A percentile compares a stretch with the other conserved stretches of the same genome.
Evolutionary conservation across 2,797 vertebrate genomes (phyloP).

Genomic region (Austrolebias charrua): DNA sequence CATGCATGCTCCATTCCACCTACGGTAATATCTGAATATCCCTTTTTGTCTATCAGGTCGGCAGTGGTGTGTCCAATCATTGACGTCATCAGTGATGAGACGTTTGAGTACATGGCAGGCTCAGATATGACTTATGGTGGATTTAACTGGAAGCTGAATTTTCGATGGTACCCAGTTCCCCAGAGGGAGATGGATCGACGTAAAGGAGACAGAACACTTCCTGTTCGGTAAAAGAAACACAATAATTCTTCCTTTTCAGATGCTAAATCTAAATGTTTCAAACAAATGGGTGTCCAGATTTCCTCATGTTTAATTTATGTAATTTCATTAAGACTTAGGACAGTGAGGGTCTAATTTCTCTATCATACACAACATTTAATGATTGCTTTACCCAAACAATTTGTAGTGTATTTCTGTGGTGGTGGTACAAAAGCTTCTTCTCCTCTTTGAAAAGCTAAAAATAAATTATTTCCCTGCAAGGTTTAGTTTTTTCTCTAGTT

Average conservation of each 20-base stretch:
- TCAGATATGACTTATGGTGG: slow-evolving; percentile 98
- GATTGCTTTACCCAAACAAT: too few species aligned
- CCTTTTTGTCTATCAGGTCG: slow-evolving; percentile 48
- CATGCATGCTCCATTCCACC: too few species aligned
- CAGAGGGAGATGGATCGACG: slow-evolving; percentile 97
- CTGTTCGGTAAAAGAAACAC: slow-evolving; percentile 81
- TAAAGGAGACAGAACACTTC: slow-evolving; percentile 94
- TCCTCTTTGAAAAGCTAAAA: slow-evolving; percentile 32
- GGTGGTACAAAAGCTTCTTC: slow-evolving; percentile 3
- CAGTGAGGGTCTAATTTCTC: too few species aligned
- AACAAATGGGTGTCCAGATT: too few species aligned
- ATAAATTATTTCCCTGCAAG: slow-evolving; percentile 41
- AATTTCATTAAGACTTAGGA: too few species aligned
- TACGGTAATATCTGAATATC: not conserved
- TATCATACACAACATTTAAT: too few species aligned
- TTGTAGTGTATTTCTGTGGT: not conserved
- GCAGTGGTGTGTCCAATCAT: slow-evolving; percentile 78
- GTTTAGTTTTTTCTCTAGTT: slow-evolving; percentile 10
- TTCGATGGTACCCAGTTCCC: slow-evolving; percentile 98
- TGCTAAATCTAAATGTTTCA: slow-evolving; percentile 4
- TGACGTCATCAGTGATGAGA: slow-evolving; percentile 93
- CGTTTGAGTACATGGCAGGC: slow-evolving; percentile 98
- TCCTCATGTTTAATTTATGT: too few species aligned
- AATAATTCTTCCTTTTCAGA: not conserved
- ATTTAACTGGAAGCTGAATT: slow-evolving; percentile 99